Conservation (phyloP, 2,888 invertebrate species). For the Trimorus sp. region DNA sequence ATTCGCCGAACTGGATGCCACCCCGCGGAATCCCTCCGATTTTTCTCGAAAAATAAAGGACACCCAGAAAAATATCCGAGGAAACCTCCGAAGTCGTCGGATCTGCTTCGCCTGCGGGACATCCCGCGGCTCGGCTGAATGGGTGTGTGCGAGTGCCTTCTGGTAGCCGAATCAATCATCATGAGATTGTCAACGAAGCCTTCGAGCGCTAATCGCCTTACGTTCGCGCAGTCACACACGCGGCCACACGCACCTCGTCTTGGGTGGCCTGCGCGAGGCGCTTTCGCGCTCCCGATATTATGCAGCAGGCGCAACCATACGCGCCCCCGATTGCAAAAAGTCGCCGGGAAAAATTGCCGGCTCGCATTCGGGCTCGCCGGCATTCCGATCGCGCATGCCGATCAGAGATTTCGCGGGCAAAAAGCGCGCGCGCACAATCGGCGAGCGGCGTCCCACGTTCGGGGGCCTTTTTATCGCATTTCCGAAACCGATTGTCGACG, state of each 20-base stretch:
- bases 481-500: too few relatives aligned
- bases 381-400: too few relatives aligned
- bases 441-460: too few relatives aligned
- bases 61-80: too few relatives aligned
- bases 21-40: too few relatives aligned
- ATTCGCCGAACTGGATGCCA: too few relatives aligned
- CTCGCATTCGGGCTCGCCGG: too few relatives aligned
- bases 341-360: constrained; percentile 44
- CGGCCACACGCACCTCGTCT: constrained; percentile 42
- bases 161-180: constrained; percentile 68
- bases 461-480: too few relatives aligned
- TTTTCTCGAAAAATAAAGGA: too few relatives aligned
- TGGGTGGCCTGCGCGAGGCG: constrained; percentile 77
- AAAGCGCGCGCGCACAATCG: too few relatives aligned
- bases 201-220: constrained; percentile 70
- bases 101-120: constrained; percentile 58
- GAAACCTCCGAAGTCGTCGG: too few relatives aligned
- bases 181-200: constrained; percentile 69
- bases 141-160: constrained; percentile 30
- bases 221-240: constrained; percentile 65
- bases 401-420: too few relatives aligned
- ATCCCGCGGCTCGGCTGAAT: constrained; percentile 67
- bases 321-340: constrained; percentile 72
- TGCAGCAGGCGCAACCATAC: constrained; percentile 76
- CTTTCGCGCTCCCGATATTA: constrained; percentile 77